These are phyloP conservation scores for Leptobrachium leishanense DNA, from an alignment of 2,113 vertebrate species.

Conservation along the genomic window DNA sequence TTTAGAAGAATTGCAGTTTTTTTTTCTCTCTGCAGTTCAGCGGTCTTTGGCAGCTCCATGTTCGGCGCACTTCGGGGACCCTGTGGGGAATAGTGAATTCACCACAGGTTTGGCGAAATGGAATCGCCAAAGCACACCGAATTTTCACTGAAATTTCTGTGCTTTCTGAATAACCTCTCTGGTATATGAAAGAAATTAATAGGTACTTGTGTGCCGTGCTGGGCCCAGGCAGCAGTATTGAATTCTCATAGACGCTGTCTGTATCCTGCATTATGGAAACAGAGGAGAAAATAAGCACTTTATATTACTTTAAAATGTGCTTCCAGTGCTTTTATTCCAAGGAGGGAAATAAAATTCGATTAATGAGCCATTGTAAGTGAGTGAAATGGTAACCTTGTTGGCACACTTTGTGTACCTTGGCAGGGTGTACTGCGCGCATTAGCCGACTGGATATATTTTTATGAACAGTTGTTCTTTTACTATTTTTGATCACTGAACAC, in stretches of 20 bases:
- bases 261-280: not conserved
- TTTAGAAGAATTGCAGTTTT: too few relatives aligned
- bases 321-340: constrained; percentile 10
- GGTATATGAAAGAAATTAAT: too few relatives aligned
- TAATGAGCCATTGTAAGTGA: constrained; percentile 55
- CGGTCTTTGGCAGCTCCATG: too few relatives aligned
- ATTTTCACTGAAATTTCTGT: too few relatives aligned
- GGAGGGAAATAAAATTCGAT: constrained; percentile 59
- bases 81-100: too few relatives aligned
- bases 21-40: too few relatives aligned
- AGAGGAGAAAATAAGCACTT: not conserved
- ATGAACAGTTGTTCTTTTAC: constrained; percentile 39
- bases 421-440: constrained; percentile 25
- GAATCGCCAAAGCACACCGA: too few relatives aligned
- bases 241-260: not conserved
- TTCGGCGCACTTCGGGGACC: too few relatives aligned
- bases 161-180: too few relatives aligned
- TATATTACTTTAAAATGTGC: not conserved
- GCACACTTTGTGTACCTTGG: constrained; percentile 13
- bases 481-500: constrained; percentile 36
- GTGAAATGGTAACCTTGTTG: constrained; percentile 46
- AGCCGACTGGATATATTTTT: constrained; percentile 19
- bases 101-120: too few relatives aligned
- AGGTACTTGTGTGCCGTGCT: too few relatives aligned
- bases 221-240: not conserved